phyloP scores from a whole-genome alignment of 64 coral and sea anemone species.

The Porites australiensis region DNA sequence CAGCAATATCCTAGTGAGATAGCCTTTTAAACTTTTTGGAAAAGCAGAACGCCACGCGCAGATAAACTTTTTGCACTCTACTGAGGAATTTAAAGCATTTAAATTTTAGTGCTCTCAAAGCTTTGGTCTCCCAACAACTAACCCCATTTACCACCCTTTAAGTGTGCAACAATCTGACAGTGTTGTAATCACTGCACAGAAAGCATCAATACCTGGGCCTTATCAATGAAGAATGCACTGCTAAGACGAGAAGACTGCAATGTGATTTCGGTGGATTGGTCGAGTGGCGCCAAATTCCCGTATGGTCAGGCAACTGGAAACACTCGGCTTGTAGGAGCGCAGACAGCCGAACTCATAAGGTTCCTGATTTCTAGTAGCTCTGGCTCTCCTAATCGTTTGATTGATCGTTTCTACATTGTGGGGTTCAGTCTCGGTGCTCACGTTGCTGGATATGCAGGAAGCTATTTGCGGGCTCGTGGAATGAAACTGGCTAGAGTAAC shows the following conservation, averaged over 20 bases:
- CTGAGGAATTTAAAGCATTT: no score
- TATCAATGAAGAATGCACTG: slow-evolving; percentile 50
- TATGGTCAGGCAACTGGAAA: slow-evolving; percentile 54
- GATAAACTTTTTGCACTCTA: no score
- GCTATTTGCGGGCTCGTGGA: neutral
- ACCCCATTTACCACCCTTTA: no score
- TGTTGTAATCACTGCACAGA: no score
- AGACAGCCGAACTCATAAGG: slow-evolving; percentile 54
- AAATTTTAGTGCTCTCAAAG: no score
- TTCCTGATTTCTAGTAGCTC: neutral
- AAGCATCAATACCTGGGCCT: no score
- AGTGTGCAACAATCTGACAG: no score
- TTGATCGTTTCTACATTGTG: slow-evolving; percentile 36
- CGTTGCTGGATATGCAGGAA: slow-evolving; percentile 38
- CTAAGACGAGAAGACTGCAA: slow-evolving; percentile 45
- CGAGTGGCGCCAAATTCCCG: slow-evolving; percentile 6
- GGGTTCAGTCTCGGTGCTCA: slow-evolving; percentile 57
- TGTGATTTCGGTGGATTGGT: slow-evolving; percentile 76
- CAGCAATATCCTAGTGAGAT: no score
- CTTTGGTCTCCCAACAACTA: no score
- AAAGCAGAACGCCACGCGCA: no score
- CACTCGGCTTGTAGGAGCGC: slow-evolving; percentile 61
- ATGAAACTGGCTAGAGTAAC: slow-evolving; percentile 32
- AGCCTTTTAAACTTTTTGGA: no score
- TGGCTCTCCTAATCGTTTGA: neutral